Evolutionary conservation across 2,888 invertebrate species (phyloP).

Genomic region (Polietes domitor): DNA sequence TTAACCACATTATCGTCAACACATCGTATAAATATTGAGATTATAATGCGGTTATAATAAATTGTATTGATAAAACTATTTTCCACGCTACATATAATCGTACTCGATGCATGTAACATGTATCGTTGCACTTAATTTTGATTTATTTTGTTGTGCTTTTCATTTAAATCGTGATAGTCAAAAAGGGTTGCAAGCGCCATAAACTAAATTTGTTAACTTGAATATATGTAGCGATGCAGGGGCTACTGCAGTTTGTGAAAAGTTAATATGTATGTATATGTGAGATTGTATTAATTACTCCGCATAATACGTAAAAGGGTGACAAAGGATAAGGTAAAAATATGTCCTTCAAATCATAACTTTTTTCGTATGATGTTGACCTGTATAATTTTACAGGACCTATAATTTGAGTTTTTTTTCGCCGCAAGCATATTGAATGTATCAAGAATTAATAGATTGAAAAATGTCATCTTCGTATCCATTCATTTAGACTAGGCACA

Average conservation of each 20-base stretch:
- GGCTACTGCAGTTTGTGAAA: background rate
- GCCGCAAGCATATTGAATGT: no score
- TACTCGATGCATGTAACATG: background rate
- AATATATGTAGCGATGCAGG: background rate
- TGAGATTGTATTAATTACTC: no score
- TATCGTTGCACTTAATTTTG: slow-evolving; percentile 26
- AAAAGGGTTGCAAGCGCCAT: background rate
- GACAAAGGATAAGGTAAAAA: no score
- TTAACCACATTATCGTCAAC: slow-evolving; percentile 60
- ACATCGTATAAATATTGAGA: slow-evolving; percentile 55
- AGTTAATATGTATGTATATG: background rate
- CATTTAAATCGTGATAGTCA: background rate
- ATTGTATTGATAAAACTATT: slow-evolving; percentile 71
- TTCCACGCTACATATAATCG: no score
- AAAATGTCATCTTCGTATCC: no score
- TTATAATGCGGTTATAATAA: slow-evolving; percentile 75
- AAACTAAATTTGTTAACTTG: background rate
- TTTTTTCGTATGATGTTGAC: no score
- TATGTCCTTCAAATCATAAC: no score
- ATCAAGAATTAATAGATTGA: no score
- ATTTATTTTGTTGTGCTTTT: slow-evolving; percentile 38
- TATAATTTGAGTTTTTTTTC: no score
- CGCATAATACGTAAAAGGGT: no score
- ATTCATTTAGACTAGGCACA: no score
- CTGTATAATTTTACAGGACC: no score